Conservation (phyloP, 2,797 vertebrate species). For the Rhincodon typus region DNA sequence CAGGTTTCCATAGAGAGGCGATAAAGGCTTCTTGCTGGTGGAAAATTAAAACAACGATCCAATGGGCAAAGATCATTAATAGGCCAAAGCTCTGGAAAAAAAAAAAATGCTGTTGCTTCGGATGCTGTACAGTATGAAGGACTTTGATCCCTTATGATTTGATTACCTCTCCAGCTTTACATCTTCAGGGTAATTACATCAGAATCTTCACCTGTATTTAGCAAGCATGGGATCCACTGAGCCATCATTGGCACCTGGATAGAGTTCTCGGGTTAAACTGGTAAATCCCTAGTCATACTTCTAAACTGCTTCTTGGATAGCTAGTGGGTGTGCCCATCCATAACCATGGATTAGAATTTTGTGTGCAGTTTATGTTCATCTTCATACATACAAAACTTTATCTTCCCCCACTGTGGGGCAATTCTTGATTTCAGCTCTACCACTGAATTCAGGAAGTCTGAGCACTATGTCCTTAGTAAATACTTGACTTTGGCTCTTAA, state of each 20-base stretch:
- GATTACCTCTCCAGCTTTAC: neutral
- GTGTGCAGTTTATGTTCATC: neutral
- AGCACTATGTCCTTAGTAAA: neutral
- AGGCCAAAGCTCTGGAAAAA: neutral
- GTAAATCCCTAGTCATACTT: neutral
- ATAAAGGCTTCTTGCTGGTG: neutral
- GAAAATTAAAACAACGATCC: neutral
- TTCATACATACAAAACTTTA: neutral
- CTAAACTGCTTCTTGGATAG: neutral
- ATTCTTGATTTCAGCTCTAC: neutral
- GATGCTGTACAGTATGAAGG: neutral
- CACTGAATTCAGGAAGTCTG: neutral
- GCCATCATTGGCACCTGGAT: neutral
- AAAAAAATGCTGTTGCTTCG: neutral
- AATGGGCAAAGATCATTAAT: neutral
- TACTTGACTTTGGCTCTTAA: neutral
- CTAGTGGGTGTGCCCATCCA: neutral
- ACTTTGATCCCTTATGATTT: neutral
- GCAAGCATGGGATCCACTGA: neutral
- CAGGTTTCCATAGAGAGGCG: neutral
- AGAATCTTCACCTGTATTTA: neutral
- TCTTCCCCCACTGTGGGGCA: too few species aligned
- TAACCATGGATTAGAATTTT: neutral
- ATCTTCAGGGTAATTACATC: neutral
- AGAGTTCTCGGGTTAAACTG: neutral